Evolutionary conservation across 1,140 invertebrate genomes (phyloP).

Genomic region (Laupala kohalensis): DNA sequence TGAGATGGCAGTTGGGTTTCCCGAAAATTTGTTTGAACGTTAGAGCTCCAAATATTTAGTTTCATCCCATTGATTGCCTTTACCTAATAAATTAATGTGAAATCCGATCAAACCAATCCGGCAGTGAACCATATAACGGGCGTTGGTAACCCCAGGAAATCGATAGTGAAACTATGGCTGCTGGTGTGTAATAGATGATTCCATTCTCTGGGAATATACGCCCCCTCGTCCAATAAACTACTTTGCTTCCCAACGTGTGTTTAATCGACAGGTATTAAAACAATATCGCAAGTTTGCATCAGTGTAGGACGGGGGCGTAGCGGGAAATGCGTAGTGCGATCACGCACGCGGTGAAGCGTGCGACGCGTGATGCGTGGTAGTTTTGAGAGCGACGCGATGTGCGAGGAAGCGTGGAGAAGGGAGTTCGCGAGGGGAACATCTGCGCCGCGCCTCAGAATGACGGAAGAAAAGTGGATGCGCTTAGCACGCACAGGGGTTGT

Average conservation of each 20-base stretch:
- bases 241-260: neutral
- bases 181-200: neutral
- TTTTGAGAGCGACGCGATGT: too few species aligned
- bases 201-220: neutral
- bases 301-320: neutral
- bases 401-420: too few species aligned
- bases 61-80: neutral
- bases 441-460: too few species aligned
- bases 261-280: neutral
- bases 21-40: neutral
- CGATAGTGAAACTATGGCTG: neutral
- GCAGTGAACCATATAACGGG: neutral
- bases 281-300: neutral
- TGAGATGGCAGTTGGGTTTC: neutral
- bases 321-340: too few species aligned
- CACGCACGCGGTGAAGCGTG: too few species aligned
- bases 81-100: neutral
- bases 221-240: neutral
- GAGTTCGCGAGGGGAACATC: too few species aligned
- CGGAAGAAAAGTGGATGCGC: too few species aligned
- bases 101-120: neutral
- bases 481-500: too few species aligned
- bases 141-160: neutral
- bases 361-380: too few species aligned
- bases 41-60: neutral